Base-by-base conservation (phyloP, 2,888 invertebrate species). In the Tenthredo livida region DNA sequence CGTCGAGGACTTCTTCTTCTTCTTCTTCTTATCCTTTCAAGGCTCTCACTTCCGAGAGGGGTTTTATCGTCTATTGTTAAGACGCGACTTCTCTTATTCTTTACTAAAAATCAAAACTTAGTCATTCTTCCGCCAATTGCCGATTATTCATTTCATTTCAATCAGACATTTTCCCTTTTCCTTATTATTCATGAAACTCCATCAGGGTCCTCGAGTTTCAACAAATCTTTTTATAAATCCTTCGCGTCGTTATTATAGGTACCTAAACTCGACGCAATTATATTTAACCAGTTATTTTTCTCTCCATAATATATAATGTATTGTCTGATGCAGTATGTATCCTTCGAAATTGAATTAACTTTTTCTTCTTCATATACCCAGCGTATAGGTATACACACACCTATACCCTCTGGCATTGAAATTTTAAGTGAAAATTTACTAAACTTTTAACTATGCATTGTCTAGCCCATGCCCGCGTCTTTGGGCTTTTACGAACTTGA, bases 61-160 rank as follows among this genome's bases (percentile, higher is more conserved):
- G 54, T 77, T 77, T 77, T 33, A 77, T 47, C 50, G 77, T 77
- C 77, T 77, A 77, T 77, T 77, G 77, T 77, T 77, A 77, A 33
- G 77, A 33, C 17, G 77, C 29, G 29, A 15, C 54, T 29, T 33
- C 33, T 72, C 72, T 43, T 43, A 6, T 77, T 54, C 54, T 33
- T 33, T n/a, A 77, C n/a, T 47, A 50, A 77, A 77, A 77, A 77
- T 50, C 50, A 77, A 77, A 50, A 77, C 50, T 77, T 9, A 50
- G 37, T 50, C 47, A 40, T 47, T 43, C 43, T 47, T 40, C 47
- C 15, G 10, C 9, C 10, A 29, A 75, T 75, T 50, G 75, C 7
- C 43, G 75, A 47, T 75, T 47, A 75, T 50, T 75, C 47, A 17
- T 75, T 47, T 47, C 25, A 47, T 75, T 54, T 54, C 7, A 7